These are phyloP conservation scores for Hecatera dysodea DNA, from an alignment of 2,888 invertebrate genomes.

Conservation along the genomic window DNA sequence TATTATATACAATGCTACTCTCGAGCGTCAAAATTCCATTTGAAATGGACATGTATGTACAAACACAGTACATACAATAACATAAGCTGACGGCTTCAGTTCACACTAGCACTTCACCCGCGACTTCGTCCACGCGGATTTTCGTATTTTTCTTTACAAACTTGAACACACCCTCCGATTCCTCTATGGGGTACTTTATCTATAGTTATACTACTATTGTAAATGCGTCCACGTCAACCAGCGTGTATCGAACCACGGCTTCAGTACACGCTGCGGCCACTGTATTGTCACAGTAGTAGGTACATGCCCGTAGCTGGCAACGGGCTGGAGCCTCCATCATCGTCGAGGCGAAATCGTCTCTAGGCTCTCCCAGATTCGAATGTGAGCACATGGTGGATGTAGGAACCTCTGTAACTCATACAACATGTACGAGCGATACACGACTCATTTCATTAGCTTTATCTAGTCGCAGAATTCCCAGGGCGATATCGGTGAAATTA, in stretches of 20 bases:
- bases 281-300: too few relatives aligned
- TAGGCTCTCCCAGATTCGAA: constrained; percentile 6
- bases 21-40: constrained; percentile 32
- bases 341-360: not conserved
- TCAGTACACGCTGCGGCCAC: constrained; percentile 28
- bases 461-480: constrained; percentile 67
- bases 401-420: constrained; percentile 22
- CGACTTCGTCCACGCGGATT: too few relatives aligned
- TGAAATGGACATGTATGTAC: constrained; percentile 22
- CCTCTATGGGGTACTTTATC: too few relatives aligned
- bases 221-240: too few relatives aligned
- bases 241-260: too few relatives aligned
- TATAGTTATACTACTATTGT: too few relatives aligned
- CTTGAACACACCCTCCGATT: too few relatives aligned
- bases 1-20: constrained; percentile 29
- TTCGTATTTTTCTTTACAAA: too few relatives aligned
- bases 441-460: constrained; percentile 71
- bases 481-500: constrained; percentile 67
- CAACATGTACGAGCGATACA: constrained; percentile 62
- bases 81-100: constrained; percentile 22
- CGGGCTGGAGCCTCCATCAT: not conserved
- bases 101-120: too few relatives aligned
- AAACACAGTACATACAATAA: constrained; percentile 6
- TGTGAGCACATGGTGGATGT: constrained; percentile 10
- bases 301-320: not conserved